A percentile compares a stretch with the other conserved stretches of the same genome.
phyloP scores from a whole-genome alignment of 2,888 invertebrate species.

The Mythimna albipuncta region DNA sequence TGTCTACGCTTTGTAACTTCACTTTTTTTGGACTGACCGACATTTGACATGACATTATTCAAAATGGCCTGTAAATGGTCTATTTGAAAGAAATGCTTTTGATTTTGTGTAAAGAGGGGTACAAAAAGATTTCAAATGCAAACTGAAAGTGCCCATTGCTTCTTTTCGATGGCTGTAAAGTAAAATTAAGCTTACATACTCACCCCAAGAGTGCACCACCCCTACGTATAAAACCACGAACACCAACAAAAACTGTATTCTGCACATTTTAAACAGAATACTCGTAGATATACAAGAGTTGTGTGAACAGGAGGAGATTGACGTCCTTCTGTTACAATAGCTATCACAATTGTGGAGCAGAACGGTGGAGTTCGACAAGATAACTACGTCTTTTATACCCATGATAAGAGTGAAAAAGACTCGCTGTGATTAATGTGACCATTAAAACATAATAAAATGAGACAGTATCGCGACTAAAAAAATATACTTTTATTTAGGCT shows the following conservation, averaged over 20 bases:
- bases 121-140: too few species aligned
- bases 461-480: too few species aligned
- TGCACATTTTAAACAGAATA: neutral
- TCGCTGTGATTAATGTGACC: neutral
- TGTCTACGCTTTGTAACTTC: too few species aligned
- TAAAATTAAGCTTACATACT: neutral
- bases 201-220: neutral
- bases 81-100: too few species aligned
- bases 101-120: too few species aligned
- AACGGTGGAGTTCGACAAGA: neutral
- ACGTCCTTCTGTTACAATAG: neutral
- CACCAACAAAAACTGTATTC: neutral
- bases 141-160: too few species aligned
- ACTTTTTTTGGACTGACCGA: too few species aligned
- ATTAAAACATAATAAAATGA: neutral
- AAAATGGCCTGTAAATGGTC: too few species aligned
- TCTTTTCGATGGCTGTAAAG: too few species aligned
- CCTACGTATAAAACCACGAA: neutral
- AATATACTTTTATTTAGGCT: too few species aligned
- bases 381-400: neutral
- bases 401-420: neutral
- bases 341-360: neutral
- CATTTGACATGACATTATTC: too few species aligned
- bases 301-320: neutral
- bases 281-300: neutral